Base-by-base conservation (phyloP, 2,888 invertebrate genomes). In the Cenopis cana region DNA sequence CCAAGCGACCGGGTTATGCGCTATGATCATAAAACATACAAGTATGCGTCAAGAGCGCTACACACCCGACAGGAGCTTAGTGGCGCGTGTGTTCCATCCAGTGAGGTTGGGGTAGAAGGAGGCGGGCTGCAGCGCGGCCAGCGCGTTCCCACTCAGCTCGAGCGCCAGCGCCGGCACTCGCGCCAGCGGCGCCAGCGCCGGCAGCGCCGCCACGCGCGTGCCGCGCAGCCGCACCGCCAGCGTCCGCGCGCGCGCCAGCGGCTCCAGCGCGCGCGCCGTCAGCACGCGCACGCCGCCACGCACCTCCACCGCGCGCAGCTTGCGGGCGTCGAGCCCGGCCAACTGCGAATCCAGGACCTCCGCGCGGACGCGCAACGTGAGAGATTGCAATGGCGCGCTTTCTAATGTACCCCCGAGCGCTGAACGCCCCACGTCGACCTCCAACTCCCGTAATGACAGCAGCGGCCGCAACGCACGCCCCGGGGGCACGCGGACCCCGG, bases 61-160 rank as follows among this genome's bases (percentile, higher is more conserved):
- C 89, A 93, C 80, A 96, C 96, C 96, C 80, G 96, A 95, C 11
- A 97, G 95, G 78, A 97, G 94, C 78, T 96, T 96, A 0, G 98
- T 97, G 9, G 97, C 97, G 67, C 96, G 95, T n/a, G 95, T 95
- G 81, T 96, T 96, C 97, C 97, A 97, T 54, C 95, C 95, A 12
- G 96, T 96, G 65, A 95, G 94, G 83, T 97, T 97, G 3, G 96
- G 96, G 85, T 97, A 97, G 75, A 98, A 95, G 18, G 96, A 95
- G 69, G 96, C 96, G 50, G 97, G 96, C 73, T 95, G 95, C 68
- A 98, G 91, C 54, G 95, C 94, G 14, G 94, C 94, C 76, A 98
- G 94, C 82, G 94, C 94, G 88, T 98, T 98, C 82, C 95, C 94
- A 50, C 96, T 95, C 70, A 98, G 92, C 86, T 98, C 97, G 66